Conservation (phyloP, 2,113 vertebrate species). For the Crotophaga sulcirostris region DNA sequence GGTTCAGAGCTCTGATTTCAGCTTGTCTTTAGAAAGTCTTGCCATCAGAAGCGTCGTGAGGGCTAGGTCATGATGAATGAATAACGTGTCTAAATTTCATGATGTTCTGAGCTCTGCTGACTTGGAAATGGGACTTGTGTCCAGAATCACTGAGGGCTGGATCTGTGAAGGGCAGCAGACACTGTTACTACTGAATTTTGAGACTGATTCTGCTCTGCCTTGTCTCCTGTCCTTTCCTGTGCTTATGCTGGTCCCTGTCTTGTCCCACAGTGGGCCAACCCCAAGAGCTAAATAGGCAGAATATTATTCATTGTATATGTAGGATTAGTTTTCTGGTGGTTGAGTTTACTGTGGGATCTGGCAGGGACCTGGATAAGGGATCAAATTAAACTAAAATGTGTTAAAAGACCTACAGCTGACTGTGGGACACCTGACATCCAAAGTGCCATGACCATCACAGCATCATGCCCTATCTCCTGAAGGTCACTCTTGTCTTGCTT, state of each 20-base stretch:
- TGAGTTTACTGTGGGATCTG: neutral
- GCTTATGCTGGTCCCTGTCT: neutral
- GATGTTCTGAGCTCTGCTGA: neutral
- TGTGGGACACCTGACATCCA: neutral
- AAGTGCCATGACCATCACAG: fast-evolving
- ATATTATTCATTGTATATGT: neutral
- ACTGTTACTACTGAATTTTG: neutral
- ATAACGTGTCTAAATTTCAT: fast-evolving
- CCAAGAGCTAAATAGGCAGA: neutral
- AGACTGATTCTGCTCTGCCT: neutral
- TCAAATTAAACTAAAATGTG: neutral
- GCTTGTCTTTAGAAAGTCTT: neutral
- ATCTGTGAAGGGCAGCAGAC: neutral
- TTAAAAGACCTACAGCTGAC: neutral
- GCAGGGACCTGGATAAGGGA: neutral
- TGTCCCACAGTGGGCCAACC: neutral
- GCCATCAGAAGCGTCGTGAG: neutral
- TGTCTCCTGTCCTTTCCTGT: neutral
- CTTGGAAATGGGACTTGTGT: neutral
- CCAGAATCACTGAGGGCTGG: neutral
- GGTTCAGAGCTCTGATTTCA: neutral
- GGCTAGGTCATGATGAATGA: neutral
- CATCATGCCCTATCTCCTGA: neutral
- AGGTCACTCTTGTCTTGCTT: neutral
- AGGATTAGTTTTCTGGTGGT: neutral